Percentiles rank a stretch among this genome's conserved stretches.
These are phyloP conservation scores for Equus quagga DNA, from an alignment of 2,113 vertebrate genomes.

Conservation along the genomic window DNA sequence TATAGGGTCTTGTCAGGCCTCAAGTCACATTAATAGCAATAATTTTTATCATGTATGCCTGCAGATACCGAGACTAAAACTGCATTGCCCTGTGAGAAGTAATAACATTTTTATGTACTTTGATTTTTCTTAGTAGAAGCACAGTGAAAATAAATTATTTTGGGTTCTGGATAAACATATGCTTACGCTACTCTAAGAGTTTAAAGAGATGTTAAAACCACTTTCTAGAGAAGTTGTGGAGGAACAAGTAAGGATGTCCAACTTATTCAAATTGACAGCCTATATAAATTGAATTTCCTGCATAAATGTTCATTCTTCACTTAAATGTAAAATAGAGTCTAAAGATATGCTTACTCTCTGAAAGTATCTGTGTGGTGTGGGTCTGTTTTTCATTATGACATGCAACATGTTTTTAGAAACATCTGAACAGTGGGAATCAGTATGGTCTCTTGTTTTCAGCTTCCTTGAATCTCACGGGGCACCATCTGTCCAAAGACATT, in stretches of 20 bases:
- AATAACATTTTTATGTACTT: not conserved
- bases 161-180: constrained; percentile 18
- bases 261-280: not conserved
- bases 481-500: constrained; percentile 71
- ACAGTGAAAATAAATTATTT: constrained; percentile 50
- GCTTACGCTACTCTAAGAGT: not conserved
- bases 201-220: not conserved
- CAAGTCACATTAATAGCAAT: not conserved
- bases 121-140: not conserved
- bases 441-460: not conserved
- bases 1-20: not conserved
- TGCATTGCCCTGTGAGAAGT: not conserved
- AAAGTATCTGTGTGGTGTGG: not conserved
- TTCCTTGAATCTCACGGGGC: constrained; percentile 49
- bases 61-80: not conserved
- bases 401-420: constrained; percentile 54
- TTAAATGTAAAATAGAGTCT: not conserved
- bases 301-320: not conserved
- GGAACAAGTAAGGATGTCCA: not conserved
- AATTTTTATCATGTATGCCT: not conserved
- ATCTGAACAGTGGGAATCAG: constrained; percentile 35
- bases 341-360: not conserved
- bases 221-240: not conserved
- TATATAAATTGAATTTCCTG: not conserved
- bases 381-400: constrained; percentile 11